A percentile compares a stretch with the other conserved stretches of the same genome.
These are phyloP conservation scores for Paguma larvata DNA, from an alignment of 2,797 vertebrate species.

Conservation along the genomic window DNA sequence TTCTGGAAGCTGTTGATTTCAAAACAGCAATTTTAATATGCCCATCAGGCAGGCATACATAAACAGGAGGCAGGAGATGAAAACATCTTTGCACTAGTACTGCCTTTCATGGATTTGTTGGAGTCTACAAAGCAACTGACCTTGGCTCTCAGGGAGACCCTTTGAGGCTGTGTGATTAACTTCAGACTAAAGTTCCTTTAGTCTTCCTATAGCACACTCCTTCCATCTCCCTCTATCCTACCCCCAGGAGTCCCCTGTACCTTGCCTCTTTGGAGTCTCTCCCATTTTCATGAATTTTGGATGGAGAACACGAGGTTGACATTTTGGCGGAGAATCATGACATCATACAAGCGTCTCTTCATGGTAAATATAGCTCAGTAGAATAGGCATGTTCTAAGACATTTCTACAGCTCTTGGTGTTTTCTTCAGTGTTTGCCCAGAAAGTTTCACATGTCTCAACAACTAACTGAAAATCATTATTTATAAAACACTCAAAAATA, in stretches of 20 bases:
- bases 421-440: background rate
- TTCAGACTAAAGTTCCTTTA: rapidly evolving
- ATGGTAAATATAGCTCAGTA: background rate
- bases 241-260: background rate
- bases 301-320: background rate
- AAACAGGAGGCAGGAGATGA: background rate
- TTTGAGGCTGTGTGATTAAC: background rate
- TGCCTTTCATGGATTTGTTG: background rate
- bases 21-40: background rate
- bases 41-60: background rate
- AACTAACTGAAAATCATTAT: constrained; percentile 3
- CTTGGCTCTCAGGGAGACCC: background rate
- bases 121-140: background rate
- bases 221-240: background rate
- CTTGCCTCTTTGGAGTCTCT: background rate
- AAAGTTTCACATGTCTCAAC: background rate
- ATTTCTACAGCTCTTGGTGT: background rate
- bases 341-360: background rate
- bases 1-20: background rate
- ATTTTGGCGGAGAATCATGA: background rate
- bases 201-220: too few species aligned
- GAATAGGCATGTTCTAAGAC: background rate
- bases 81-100: background rate
- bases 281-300: background rate
- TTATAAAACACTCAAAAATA: constrained; percentile 28